phyloP scores from a whole-genome alignment of 2,888 invertebrate species.

The Hybos culiciformis region DNA sequence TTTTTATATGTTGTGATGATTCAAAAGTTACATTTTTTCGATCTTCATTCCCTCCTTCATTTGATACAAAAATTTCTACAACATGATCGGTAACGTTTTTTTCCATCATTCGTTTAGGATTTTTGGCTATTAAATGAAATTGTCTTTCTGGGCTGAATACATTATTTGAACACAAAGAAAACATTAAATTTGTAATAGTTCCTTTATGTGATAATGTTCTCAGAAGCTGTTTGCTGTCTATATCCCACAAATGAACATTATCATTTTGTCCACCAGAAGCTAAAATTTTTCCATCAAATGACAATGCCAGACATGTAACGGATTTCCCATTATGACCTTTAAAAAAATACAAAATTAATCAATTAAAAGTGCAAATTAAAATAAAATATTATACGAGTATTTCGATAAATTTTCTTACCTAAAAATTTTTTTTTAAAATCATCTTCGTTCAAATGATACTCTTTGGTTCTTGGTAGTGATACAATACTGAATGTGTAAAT shows the following conservation, averaged over 20 bases:
- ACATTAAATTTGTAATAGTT: constrained; percentile 55
- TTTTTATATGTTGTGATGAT: constrained; percentile 11
- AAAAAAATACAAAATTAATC: too few species aligned
- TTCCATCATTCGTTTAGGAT: constrained; percentile 49
- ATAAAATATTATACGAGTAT: too few species aligned
- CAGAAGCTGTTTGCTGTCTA: constrained; percentile 58
- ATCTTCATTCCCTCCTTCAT: constrained; percentile 9
- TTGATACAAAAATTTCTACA: constrained; percentile 35
- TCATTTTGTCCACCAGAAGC: constrained; percentile 66
- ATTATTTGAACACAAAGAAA: constrained; percentile 45
- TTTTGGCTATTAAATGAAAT: constrained; percentile 43
- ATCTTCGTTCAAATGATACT: constrained; percentile 47
- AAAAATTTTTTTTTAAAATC: constrained; percentile 40
- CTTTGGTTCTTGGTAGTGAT: constrained; percentile 51
- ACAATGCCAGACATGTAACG: constrained; percentile 58
- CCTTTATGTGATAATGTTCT: constrained; percentile 59
- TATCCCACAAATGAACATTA: constrained; percentile 67
- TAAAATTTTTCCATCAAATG: constrained; percentile 54
- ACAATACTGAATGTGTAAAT: constrained; percentile 55
- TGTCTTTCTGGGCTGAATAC: constrained; percentile 46
- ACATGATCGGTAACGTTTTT: constrained; percentile 25
- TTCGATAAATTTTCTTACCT: too few species aligned
- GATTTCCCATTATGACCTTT: constrained; percentile 50
- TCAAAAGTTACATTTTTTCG: too few species aligned
- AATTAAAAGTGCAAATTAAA: too few species aligned